Conservation (phyloP, 2,797 vertebrate genomes). For the Acipenser oxyrinchus region DNA sequence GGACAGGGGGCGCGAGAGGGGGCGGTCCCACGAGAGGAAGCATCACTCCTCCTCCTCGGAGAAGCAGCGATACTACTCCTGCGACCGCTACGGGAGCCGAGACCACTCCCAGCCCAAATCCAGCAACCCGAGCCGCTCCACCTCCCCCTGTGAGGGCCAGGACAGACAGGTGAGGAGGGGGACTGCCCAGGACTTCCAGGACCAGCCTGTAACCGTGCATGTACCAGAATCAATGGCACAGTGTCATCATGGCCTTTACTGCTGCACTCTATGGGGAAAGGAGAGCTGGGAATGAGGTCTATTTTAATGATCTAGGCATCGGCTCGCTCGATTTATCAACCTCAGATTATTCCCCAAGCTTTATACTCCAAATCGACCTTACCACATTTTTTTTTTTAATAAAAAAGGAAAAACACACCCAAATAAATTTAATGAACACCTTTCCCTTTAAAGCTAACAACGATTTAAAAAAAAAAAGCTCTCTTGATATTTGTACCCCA, state of each 20-base stretch:
- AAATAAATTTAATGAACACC: too few species aligned
- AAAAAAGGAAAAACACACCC: slow-evolving; percentile 5
- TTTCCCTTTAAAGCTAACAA: too few species aligned
- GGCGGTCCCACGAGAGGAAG: slow-evolving; percentile 86
- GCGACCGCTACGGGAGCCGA: slow-evolving; percentile 85
- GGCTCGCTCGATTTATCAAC: too few species aligned
- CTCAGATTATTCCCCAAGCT: too few species aligned
- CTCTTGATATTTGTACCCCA: too few species aligned
- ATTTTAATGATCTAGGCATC: too few species aligned
- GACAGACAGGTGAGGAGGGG: slow-evolving; percentile 77
- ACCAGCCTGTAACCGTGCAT: not conserved
- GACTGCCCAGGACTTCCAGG: too few species aligned
- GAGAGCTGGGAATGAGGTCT: too few species aligned
- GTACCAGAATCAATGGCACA: not conserved
- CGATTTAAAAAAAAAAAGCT: too few species aligned
- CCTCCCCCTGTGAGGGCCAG: slow-evolving; percentile 67
- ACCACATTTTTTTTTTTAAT: not conserved
- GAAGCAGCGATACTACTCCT: slow-evolving; percentile 94
- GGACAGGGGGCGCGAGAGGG: slow-evolving; percentile 70
- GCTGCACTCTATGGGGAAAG: too few species aligned
- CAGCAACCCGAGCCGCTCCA: slow-evolving; percentile 71
- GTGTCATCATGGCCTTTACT: too few species aligned
- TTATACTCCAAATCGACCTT: too few species aligned
- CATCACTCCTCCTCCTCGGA: slow-evolving; percentile 79
- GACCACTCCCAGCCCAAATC: slow-evolving; percentile 74